These are phyloP conservation scores for Ichneumoninae sp. DNA, from an alignment of 2,888 invertebrate genomes.

Conservation along the genomic window DNA sequence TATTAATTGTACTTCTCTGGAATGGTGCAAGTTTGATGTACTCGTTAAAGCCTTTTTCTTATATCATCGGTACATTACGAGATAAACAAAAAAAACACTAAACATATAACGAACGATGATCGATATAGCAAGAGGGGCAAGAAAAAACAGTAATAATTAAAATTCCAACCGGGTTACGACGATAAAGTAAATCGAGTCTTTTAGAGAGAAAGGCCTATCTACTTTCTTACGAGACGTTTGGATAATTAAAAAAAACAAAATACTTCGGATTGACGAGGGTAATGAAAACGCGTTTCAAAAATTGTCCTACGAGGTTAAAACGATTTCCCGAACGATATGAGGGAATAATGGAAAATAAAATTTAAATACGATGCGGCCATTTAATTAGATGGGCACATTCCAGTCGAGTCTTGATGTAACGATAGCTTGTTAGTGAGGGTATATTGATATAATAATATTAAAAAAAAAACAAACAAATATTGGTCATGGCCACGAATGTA, in stretches of 20 bases:
- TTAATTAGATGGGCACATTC: conserved; percentile 78
- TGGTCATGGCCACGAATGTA: conserved; percentile 80
- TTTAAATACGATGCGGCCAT: conserved; percentile 39
- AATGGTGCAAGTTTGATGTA: conserved; percentile 63
- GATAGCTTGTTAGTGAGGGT: conserved; percentile 81
- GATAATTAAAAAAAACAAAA: conserved; percentile 13
- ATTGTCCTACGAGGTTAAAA: background rate
- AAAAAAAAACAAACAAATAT: conserved; percentile 69
- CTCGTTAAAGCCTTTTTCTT: conserved; percentile 20
- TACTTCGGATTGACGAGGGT: conserved; percentile 16
- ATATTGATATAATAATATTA: conserved; percentile 74
- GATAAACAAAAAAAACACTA: background rate
- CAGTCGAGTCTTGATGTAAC: conserved; percentile 81
- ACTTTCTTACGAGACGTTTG: conserved; percentile 22
- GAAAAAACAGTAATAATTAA: conserved; percentile 22
- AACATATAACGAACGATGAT: conserved; percentile 1
- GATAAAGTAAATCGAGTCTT: conserved; percentile 5
- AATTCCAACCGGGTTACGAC: conserved; percentile 35
- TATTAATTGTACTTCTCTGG: conserved; percentile 67
- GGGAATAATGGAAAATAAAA: background rate
- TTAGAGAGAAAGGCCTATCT: conserved; percentile 12
- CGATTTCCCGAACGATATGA: background rate
- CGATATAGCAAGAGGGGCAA: conserved; percentile 1
- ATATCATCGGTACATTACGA: conserved; percentile 25
- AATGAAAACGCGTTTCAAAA: background rate